Conservation (phyloP, 2,888 invertebrate genomes). For the Capitulum mitella region DNA sequence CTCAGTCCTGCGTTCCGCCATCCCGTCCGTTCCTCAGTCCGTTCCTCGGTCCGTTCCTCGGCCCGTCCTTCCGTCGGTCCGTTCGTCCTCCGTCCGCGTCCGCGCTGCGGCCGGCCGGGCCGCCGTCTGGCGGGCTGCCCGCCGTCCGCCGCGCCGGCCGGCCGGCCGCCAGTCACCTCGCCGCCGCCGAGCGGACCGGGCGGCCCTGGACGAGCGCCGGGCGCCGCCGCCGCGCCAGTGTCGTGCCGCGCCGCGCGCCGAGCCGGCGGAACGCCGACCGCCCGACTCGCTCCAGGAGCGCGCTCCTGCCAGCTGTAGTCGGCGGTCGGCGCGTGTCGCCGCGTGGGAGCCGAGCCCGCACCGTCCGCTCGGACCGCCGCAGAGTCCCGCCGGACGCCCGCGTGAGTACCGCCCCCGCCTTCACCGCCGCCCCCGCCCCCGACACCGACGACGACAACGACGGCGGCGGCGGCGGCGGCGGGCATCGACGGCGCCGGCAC, state of each 20-base stretch:
- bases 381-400: neutral
- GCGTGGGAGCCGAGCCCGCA: neutral
- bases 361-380: neutral
- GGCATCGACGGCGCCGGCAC: too few relatives aligned
- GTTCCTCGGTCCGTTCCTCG: neutral
- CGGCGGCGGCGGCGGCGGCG: too few relatives aligned
- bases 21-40: neutral
- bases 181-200: neutral
- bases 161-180: neutral
- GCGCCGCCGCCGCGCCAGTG: neutral
- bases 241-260: neutral
- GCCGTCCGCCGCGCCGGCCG: neutral
- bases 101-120: neutral
- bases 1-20: neutral
- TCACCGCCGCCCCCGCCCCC: too few relatives aligned
- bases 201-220: neutral
- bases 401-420: neutral
- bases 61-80: neutral
- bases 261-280: neutral
- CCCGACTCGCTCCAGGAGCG: slow-evolving; percentile 1
- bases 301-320: neutral
- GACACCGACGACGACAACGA: too few relatives aligned
- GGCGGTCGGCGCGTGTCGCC: neutral
- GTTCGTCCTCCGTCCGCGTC: too few relatives aligned
- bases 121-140: neutral